Base-by-base conservation (phyloP, 1,140 invertebrate genomes). In the Leptinotarsa undecemlineata region DNA sequence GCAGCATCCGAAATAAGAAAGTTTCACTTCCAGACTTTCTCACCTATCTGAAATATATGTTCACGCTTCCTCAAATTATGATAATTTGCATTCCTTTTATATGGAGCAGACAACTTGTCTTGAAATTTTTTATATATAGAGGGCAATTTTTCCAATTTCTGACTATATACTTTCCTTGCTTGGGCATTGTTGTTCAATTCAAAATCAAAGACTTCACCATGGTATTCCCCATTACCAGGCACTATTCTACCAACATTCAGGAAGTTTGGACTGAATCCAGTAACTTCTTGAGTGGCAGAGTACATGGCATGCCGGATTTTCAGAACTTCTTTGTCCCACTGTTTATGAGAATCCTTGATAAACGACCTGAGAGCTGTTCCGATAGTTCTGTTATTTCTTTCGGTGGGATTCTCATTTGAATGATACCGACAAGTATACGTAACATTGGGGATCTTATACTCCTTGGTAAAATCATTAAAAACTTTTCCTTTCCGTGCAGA, bases 301-400 rank as follows among this genome's bases (percentile, higher is more conserved):
- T 76, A 71, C 11, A 77, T 23, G 0, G 73, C 73, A 21, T 51
- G 69, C 13, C 20, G 48, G 23, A 79, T 77, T 14, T 76, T 72
- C 3, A 21, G 1, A 3, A 81, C 8, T 63, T 80, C 67, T 11
- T 69, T 48, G n/a, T 80, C 78, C 78, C 78, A 81, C 21, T 26
- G 23, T 26, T 26, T 5, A 26, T 26, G 23, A 26, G 23, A 26
- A 26, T 5, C 23, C 23, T 26, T 26, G 23, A 26, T 26, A 26
- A 26, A 26, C 61, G 17, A 33, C 3, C 74, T 51, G 42, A 80
- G 69, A 20, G 74, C 74, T 21, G n/a, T n/a, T n/a, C n/a, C n/a
- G n/a, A 48, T 80, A 80, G 0, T 71, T 75, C 1, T 73, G 23
- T 63, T 51, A 51, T 51, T 26, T 26, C 23, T 26, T 26, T 26